These are phyloP conservation scores for Asarcornis scutulata DNA, from an alignment of 2,113 vertebrate genomes.

Conservation along the genomic window DNA sequence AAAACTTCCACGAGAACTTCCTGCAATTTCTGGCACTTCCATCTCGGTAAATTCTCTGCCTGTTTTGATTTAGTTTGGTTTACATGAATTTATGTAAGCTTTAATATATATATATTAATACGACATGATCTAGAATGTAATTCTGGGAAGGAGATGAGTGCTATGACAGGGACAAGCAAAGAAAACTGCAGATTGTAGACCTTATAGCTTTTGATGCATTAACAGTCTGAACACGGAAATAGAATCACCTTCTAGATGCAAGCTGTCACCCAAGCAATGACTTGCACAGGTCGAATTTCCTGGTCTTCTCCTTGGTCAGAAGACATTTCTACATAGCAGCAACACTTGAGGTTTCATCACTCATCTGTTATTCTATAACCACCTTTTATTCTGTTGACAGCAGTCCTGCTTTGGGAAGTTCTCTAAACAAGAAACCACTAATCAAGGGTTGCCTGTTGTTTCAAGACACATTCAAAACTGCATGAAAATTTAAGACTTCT, in stretches of 20 bases:
- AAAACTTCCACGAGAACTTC: background rate
- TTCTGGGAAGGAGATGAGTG: background rate
- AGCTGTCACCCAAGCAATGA: background rate
- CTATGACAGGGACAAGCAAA: background rate
- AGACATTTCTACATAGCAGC: background rate
- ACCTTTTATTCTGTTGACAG: background rate
- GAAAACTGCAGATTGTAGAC: background rate
- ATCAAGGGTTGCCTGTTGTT: background rate
- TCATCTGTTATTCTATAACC: background rate
- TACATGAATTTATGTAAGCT: background rate
- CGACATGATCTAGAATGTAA: background rate
- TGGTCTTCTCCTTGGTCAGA: background rate
- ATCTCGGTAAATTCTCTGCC: background rate
- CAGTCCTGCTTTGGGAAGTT: background rate
- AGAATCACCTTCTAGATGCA: background rate
- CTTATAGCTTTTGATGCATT: background rate
- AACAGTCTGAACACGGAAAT: background rate
- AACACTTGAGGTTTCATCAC: accelerated
- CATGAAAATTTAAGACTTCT: background rate
- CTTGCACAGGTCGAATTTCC: background rate
- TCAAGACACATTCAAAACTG: background rate
- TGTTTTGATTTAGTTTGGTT: background rate
- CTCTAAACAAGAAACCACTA: background rate
- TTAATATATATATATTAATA: background rate
- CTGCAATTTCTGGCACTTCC: background rate